Evolutionary conservation across 1,140 invertebrate genomes (phyloP).

Genomic region (Aphaenogaster rudis): DNA sequence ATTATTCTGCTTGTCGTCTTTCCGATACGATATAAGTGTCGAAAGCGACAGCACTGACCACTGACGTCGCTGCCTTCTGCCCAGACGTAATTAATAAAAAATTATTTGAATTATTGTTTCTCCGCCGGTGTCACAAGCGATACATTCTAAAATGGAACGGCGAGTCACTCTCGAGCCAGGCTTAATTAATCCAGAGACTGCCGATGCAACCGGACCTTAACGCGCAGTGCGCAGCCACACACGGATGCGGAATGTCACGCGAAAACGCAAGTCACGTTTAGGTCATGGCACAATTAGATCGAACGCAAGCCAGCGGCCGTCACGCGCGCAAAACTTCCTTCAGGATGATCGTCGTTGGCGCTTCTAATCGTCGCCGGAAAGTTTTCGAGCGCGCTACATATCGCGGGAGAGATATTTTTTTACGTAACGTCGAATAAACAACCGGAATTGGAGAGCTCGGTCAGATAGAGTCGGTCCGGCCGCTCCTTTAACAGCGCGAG

Average conservation of each 20-base stretch:
- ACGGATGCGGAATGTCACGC: constrained; percentile 58
- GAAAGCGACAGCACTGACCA: background rate
- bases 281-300: constrained; percentile 64
- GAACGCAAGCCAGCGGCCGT: constrained; percentile 43
- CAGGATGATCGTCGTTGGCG: constrained; percentile 26
- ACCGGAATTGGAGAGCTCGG: background rate
- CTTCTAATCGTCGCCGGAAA: constrained; percentile 40
- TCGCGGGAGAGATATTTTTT: background rate
- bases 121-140: background rate
- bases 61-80: background rate
- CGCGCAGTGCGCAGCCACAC: constrained; percentile 38
- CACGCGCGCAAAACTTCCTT: constrained; percentile 52
- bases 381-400: background rate
- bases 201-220: constrained; percentile 32
- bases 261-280: constrained; percentile 65
- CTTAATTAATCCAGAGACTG: constrained; percentile 57
- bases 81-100: background rate
- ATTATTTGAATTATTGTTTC: constrained; percentile 28
- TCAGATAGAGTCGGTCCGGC: background rate
- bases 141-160: constrained; percentile 28
- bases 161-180: constrained; percentile 17
- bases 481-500: background rate
- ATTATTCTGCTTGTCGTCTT: background rate
- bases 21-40: background rate
- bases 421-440: background rate